Base-by-base conservation (phyloP, 2,113 vertebrate genomes). In the Tretioscincus oriximinensis region DNA sequence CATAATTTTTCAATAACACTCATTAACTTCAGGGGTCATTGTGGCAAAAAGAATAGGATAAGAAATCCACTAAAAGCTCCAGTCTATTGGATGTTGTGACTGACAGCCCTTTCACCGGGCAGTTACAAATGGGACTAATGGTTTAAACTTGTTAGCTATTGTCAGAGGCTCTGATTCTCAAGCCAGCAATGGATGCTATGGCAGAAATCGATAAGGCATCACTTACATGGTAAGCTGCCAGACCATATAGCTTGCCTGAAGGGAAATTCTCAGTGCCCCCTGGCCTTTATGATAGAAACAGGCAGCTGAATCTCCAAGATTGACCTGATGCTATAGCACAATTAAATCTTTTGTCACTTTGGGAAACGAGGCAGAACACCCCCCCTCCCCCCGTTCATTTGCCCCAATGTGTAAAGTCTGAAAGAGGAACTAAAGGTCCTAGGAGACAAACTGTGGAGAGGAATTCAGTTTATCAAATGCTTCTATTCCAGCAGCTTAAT, bases 141-240 rank as follows among this genome's bases (percentile, higher is more conserved):
- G 90, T 94, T 95, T 95, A 95, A 95, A 95, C 94, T 95, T 95
- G 93, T 96, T 95, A 95, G 93, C 93, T 92, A 91, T 92, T 95
- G 95, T 94, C 90, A 93, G 86, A 94, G 84, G 82, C 89, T 93
- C 92, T 94, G 93, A 93, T 95, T 91, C 93, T 94, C 88, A 88
- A 93, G 91, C 93, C 92, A 90, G 91, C 91, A 91, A 72, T 92
- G 90, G 94, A 90, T 85, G 89, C 90, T 84, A 82, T 91, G 90
- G 89, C 90, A 95, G 93, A 94, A 96, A 95, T 95, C 90, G 29
- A 94, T 95, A 94, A 93, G 88, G 90, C 90, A 76, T 88, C 81
- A 88, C 92, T 95, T 94, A 91, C 90, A 83, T 2, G 22, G 91
- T 87, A 92, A 95, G 91, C 92, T 90, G 92, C 91, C 91, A 90